phyloP scores from a whole-genome alignment of 2,113 vertebrate genomes.

The Vidua macroura region DNA sequence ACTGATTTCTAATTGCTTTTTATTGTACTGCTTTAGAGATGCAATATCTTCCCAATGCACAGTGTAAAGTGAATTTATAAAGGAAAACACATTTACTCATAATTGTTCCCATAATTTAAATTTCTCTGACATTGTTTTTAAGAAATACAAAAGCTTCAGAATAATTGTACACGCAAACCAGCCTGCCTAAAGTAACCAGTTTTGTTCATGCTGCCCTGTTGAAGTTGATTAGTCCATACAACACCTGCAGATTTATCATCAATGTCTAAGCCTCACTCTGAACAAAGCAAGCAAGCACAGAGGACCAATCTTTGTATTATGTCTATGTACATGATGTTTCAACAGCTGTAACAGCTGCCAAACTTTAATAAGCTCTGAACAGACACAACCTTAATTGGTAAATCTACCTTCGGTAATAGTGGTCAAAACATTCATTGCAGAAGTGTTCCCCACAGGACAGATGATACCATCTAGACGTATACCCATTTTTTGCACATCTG shows the following conservation, averaged over 20 bases:
- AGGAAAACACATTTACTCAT: neutral
- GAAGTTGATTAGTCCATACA: neutral
- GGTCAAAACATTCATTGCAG: conserved; percentile 98
- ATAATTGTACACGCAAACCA: neutral
- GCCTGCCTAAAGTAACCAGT: neutral
- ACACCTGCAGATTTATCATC: neutral
- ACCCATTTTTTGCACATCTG: conserved; percentile 98
- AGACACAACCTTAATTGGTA: neutral
- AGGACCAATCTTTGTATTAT: neutral
- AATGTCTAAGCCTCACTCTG: neutral
- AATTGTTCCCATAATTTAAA: neutral
- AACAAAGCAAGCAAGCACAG: neutral
- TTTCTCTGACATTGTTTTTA: neutral
- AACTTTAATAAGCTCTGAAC: neutral
- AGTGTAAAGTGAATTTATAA: neutral
- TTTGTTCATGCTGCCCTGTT: neutral
- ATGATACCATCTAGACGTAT: conserved; percentile 97
- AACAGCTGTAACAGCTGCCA: neutral
- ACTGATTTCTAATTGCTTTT: neutral
- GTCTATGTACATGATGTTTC: neutral
- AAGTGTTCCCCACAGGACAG: conserved; percentile 98
- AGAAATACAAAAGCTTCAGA: neutral
- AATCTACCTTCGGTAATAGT: conserved; percentile 94
- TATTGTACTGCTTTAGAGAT: neutral
- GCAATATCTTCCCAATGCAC: neutral